Conservation (phyloP, 2,113 vertebrate genomes). For the Scomber japonicus region DNA sequence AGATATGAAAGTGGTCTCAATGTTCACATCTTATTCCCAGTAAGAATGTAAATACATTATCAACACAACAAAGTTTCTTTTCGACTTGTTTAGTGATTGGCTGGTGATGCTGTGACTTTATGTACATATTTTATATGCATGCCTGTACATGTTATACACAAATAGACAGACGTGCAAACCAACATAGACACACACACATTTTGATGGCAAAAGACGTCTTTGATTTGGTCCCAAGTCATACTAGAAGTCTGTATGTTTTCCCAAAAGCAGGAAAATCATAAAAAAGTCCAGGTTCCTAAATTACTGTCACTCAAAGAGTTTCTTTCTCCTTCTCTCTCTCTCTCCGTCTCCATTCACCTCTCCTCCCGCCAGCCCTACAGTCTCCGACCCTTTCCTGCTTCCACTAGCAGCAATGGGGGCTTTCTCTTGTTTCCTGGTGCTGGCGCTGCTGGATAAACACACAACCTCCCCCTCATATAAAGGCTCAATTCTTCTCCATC, state of each 20-base stretch:
- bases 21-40: no score
- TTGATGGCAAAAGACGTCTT: slow-evolving; percentile 71
- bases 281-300: slow-evolving; percentile 80
- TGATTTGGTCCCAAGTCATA: slow-evolving; percentile 63
- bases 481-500: slow-evolving; percentile 86
- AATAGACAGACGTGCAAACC: neutral
- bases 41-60: no score
- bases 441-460: slow-evolving; percentile 86
- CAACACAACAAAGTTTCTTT: no score
- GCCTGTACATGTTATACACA: neutral
- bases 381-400: slow-evolving; percentile 79
- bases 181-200: slow-evolving; percentile 25
- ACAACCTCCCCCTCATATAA: slow-evolving; percentile 81
- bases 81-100: neutral
- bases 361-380: slow-evolving; percentile 63
- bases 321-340: slow-evolving; percentile 57
- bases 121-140: slow-evolving; percentile 24
- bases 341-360: slow-evolving; percentile 63
- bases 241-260: slow-evolving; percentile 80
- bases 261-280: slow-evolving; percentile 80
- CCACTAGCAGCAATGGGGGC: slow-evolving; percentile 80
- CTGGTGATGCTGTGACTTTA: neutral
- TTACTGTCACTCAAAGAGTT: slow-evolving; percentile 85
- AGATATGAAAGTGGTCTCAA: no score
- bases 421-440: slow-evolving; percentile 84